Base-by-base conservation (phyloP, 2,797 vertebrate genomes). In the Strix occidentalis region DNA sequence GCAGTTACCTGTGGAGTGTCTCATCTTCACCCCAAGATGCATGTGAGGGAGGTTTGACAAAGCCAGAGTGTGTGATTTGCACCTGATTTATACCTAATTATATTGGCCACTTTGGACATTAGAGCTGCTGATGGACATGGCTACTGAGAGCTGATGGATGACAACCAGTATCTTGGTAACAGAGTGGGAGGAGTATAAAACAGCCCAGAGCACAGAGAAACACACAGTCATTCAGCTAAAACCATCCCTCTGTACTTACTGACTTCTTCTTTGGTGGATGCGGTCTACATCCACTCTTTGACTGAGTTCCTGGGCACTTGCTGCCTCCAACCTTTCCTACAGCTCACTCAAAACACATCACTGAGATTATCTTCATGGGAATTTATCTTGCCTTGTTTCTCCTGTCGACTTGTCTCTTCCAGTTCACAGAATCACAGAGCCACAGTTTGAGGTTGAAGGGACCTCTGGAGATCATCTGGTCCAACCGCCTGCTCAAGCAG, bases 201-300 rank as follows among this genome's bases (percentile, higher is more conserved):
- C 17, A 17, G 19, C 31, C 33, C 10, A 10, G 61, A 33, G 37
- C 70, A 28, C 0, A 2, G 6, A 70, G 65, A 72, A 83, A 9
- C 28, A 72, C 43, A 39, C 16, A 65, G 45, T 7, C 33, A 64
- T 57, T 45, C 50, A 56, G 17, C 3, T 33, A 51, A 54, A 89
- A 39, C 8, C 1, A 3, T 8, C 16, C 6, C 8, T 39, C 28
- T 37, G 1, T 19, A 20, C 37, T 79, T 65, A 57, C 1, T 51
- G 21, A 28, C 21, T 54, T 50, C 21, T 54, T 50, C 21, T 87
- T 72, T 41, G 48, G n/a, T 57, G 25, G 41, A 53, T 68, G 13
- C 19, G n/a, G 1, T 43, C 35, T 54, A 31, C 8, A 29, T 54
- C 23, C 19, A 11, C 10, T 64, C 26, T 58, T 66, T 0, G 60